A percentile compares a stretch with the other conserved stretches of the same genome.
Conservation (phyloP, 2,797 vertebrate genomes). For the Choloepus didactylus region DNA sequence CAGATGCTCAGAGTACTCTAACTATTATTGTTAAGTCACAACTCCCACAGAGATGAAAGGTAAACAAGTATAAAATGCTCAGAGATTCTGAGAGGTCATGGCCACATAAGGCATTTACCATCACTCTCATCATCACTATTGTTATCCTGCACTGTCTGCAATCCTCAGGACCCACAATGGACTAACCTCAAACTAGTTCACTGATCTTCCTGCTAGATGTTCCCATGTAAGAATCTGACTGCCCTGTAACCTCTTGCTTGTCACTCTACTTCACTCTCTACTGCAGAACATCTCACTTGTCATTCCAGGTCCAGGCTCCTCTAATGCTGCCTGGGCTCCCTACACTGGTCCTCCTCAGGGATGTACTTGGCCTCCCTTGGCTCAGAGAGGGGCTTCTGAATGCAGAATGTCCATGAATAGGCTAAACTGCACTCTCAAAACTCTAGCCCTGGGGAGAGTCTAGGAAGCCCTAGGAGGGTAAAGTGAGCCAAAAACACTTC, state of each 20-base stretch:
- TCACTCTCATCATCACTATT: neutral
- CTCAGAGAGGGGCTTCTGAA: neutral
- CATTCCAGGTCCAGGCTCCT: neutral
- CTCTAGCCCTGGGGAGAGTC: neutral
- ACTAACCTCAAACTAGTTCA: neutral
- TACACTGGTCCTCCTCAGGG: neutral
- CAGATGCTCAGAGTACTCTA: constrained; percentile 63
- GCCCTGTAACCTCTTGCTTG: neutral
- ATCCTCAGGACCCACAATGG: neutral
- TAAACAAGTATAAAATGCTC: constrained; percentile 31
- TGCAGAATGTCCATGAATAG: neutral
- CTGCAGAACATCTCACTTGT: neutral
- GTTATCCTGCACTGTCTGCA: neutral
- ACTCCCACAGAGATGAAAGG: constrained; percentile 73
- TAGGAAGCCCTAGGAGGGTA: neutral
- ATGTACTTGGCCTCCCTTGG: neutral
- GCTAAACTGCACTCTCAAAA: neutral
- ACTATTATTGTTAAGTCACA: constrained; percentile 74
- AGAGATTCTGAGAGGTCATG: constrained; percentile 36
- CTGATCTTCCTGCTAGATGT: constrained; percentile 49
- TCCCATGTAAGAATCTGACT: neutral
- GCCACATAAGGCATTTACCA: neutral
- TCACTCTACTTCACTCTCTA: neutral
- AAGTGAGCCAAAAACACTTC: constrained; percentile 35
- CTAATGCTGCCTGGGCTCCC: neutral